Evolutionary conservation across 2,797 vertebrate genomes (phyloP), one percentile per base, ranked within the genome.

Genomic region (Phataginus tricuspis): DNA sequence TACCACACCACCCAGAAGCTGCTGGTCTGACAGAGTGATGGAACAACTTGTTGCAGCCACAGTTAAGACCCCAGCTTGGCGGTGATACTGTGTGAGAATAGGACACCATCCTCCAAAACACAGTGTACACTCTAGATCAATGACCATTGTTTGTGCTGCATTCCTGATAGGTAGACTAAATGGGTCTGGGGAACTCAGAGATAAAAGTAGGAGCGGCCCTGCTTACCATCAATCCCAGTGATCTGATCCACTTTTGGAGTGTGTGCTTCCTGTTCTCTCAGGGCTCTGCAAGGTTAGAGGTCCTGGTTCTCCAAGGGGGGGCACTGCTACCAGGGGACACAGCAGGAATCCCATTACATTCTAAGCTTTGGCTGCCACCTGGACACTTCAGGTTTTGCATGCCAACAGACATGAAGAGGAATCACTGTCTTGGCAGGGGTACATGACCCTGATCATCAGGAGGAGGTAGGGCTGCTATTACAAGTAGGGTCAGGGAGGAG

Each of bases 221-320:
- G 92, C 42, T 94, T 94, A 97, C 55, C 95, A 97, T 77, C 71
- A 82, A 59, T 91, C 66, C 92, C 75, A 55, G 80, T 37, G 37
- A 37, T 90, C 90, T 37, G 37, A 37, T 90, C 90, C 94, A 96
- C 49, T 93, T 95, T 90, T 85, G 74, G 90, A 90, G 96, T 90
- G n/a, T 95, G 78, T 88, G 87, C 23, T 92, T 95, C 77, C 77
- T 90, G 77, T 91, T 95, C 68, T 71, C 68, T 94, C 45, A 95
- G 80, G 63, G 61, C 29, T 87, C 85, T 97, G 92, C 90, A 94
- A 93, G 72, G 87, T 96, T 96, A 97, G 79, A 91, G 69, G 91
- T 94, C 91, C 71, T 94, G 93, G 83, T 91, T 96, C 87, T 93
- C 61, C 75, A 89, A 89, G 39, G 53, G 45, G 80, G 59, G 59